These are phyloP conservation scores for Chaenocephalus aceratus DNA, from an alignment of 2,113 vertebrate genomes.

Conservation along the genomic window DNA sequence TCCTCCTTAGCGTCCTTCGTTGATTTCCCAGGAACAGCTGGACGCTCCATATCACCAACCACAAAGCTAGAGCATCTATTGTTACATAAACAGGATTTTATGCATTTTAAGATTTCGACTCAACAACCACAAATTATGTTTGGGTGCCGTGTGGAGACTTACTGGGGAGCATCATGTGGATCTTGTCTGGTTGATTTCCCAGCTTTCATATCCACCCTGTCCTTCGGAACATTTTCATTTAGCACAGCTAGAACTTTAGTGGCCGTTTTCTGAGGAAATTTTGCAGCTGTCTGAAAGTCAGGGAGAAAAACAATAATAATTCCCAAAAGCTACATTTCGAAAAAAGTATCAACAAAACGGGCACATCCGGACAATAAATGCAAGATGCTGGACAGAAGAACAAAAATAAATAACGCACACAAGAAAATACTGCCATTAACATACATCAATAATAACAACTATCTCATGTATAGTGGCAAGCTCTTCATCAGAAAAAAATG, in stretches of 20 bases:
- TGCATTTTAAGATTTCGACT: not conserved
- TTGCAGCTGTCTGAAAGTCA: slow-evolving; percentile 25
- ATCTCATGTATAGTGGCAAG: no score
- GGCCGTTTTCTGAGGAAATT: not conserved
- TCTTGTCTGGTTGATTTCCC: slow-evolving; percentile 22
- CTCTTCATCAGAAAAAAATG: no score
- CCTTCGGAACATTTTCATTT: slow-evolving; percentile 67
- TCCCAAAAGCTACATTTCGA: no score
- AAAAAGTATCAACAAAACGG: no score
- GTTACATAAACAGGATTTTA: not conserved
- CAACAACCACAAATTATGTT: not conserved
- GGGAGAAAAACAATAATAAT: no score
- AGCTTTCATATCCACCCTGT: not conserved
- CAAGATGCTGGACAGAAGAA: no score
- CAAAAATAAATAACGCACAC: no score
- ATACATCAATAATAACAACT: no score
- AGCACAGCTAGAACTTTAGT: slow-evolving; percentile 66
- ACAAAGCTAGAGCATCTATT: slow-evolving; percentile 60
- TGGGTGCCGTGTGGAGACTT: slow-evolving; percentile 38
- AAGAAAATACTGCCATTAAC: no score
- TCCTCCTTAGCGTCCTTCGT: slow-evolving; percentile 79
- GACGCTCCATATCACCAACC: slow-evolving; percentile 69
- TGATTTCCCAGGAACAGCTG: slow-evolving; percentile 58
- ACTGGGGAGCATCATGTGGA: slow-evolving; percentile 24
- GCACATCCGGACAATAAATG: not conserved